phyloP scores from a whole-genome alignment of 2,888 invertebrate genomes.

The Chaetogeoica ovagalla region DNA sequence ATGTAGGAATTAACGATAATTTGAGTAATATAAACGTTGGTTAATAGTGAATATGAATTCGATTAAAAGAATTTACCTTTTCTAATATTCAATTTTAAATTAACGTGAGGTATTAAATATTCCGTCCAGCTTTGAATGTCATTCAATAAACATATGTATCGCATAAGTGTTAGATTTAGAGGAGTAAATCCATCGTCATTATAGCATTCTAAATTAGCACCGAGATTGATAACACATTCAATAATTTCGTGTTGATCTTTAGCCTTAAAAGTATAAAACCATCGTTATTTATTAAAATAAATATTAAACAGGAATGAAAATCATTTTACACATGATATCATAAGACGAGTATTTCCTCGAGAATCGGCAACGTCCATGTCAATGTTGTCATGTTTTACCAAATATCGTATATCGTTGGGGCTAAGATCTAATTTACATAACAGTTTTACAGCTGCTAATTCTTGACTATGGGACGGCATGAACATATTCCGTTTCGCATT shows the following conservation, averaged over 20 bases:
- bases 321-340: constrained; percentile 61
- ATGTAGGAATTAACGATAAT: background rate
- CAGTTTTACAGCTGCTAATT: background rate
- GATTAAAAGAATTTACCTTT: background rate
- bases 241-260: constrained; percentile 60
- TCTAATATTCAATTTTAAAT: constrained; percentile 13
- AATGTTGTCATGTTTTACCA: constrained; percentile 61
- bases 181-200: constrained; percentile 66
- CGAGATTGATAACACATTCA: constrained; percentile 62
- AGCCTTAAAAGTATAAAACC: constrained; percentile 21
- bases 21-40: background rate
- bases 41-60: background rate
- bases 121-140: constrained; percentile 27
- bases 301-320: background rate
- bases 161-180: constrained; percentile 28
- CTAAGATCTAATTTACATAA: constrained; percentile 26
- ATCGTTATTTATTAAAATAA: background rate
- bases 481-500: constrained; percentile 27
- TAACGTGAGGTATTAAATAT: constrained; percentile 31
- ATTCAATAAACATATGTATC: constrained; percentile 34
- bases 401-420: constrained; percentile 54
- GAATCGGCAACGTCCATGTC: constrained; percentile 63
- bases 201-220: constrained; percentile 62
- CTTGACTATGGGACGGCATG: background rate
- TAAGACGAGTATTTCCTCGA: constrained; percentile 64